Conservation (phyloP, 37 sponge, comb jelly and placozoan species). For the Geodia barretti region DNA sequence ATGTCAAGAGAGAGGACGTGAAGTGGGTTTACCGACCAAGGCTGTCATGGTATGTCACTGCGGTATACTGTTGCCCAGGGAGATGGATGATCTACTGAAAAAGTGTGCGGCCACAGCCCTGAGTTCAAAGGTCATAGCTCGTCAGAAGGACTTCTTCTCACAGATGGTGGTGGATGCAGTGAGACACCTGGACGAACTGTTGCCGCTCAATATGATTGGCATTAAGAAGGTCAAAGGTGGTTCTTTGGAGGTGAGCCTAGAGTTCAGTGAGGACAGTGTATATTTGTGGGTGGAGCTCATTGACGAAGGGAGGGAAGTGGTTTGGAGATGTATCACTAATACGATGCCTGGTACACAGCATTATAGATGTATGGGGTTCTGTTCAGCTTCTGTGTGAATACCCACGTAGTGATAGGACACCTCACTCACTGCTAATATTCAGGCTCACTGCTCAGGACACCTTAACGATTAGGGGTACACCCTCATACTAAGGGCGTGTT, state of each 20-base stretch:
- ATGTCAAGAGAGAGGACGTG: slow-evolving; percentile 89
- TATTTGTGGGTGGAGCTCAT: background rate
- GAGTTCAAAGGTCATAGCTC: slow-evolving; percentile 95
- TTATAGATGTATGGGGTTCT: no score
- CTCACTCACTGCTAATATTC: no score
- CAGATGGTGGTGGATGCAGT: slow-evolving; percentile 99
- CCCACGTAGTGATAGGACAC: no score
- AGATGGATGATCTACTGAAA: slow-evolving; percentile 85
- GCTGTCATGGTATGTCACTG: background rate
- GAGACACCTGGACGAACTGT: slow-evolving; percentile 73
- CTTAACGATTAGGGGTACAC: no score
- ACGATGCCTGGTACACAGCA: no score
- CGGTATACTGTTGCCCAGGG: slow-evolving; percentile 41
- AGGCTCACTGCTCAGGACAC: no score
- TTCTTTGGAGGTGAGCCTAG: slow-evolving; percentile 68
- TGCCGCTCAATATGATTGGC: slow-evolving; percentile 99
- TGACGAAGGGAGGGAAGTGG: background rate
- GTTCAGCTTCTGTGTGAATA: no score
- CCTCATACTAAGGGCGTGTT: no score
- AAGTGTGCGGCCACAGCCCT: slow-evolving; percentile 97
- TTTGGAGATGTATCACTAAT: no score
- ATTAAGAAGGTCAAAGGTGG: slow-evolving; percentile 96
- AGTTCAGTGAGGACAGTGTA: background rate
- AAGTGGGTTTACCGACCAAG: slow-evolving; percentile 41
- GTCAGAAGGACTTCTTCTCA: slow-evolving; percentile 97